Evolutionary conservation across 2,113 vertebrate species (phyloP).

Genomic region (Ammodytes dubius): DNA sequence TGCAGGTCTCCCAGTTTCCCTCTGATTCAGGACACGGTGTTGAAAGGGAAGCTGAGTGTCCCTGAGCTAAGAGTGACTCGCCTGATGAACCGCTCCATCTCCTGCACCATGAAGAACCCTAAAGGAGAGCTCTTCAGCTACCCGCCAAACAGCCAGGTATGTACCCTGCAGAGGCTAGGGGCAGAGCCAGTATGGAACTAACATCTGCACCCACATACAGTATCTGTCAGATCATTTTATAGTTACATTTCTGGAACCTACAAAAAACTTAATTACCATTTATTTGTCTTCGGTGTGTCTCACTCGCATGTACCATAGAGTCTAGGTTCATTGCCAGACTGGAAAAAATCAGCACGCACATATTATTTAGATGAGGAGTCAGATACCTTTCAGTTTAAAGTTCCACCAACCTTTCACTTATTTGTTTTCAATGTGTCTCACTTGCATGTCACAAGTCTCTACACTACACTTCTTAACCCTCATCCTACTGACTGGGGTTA

Average conservation of each 20-base stretch:
- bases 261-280: no score
- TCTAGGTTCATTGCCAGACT: background rate
- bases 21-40: slow-evolving; percentile 94
- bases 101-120: slow-evolving; percentile 97
- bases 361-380: background rate
- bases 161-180: no score
- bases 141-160: slow-evolving; percentile 93
- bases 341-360: background rate
- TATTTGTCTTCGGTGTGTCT: no score
- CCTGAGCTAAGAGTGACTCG: slow-evolving; percentile 94
- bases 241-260: no score
- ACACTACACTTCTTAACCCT: background rate
- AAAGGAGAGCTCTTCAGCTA: slow-evolving; percentile 96
- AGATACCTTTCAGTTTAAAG: slow-evolving; percentile 1
- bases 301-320: no score
- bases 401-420: no score
- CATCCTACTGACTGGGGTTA: no score
- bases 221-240: no score
- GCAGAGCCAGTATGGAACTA: slow-evolving; percentile 50
- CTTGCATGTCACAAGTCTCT: slow-evolving; percentile 1
- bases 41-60: slow-evolving; percentile 95
- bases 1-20: slow-evolving; percentile 97
- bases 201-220: background rate
- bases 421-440: background rate
- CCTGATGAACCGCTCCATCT: slow-evolving; percentile 97